Percentiles rank a stretch among this genome's conserved stretches.
These are phyloP conservation scores for Thryonomys swinderianus DNA, from an alignment of 2,113 vertebrate species.

Conservation along the genomic window DNA sequence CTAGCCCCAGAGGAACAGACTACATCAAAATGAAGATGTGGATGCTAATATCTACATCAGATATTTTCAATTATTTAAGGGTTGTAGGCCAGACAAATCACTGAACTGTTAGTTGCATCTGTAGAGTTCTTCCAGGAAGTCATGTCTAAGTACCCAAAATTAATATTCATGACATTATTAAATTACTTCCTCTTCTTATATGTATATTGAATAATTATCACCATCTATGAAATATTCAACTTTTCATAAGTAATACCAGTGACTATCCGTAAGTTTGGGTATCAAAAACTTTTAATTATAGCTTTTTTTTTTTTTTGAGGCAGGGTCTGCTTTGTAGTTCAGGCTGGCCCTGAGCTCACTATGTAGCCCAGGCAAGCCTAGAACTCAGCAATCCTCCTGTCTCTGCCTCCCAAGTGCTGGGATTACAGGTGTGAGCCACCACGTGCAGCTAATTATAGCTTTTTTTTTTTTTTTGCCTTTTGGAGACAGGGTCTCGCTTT, in stretches of 20 bases:
- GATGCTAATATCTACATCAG: not conserved
- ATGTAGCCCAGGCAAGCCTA: too few relatives aligned
- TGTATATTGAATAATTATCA: slow-evolving; percentile 35
- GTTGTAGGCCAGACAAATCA: not conserved
- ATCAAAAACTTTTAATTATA: not conserved
- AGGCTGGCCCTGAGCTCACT: too few relatives aligned
- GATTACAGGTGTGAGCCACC: too few relatives aligned
- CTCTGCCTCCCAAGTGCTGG: too few relatives aligned
- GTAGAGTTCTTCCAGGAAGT: not conserved
- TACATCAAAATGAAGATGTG: not conserved
- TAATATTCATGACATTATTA: not conserved
- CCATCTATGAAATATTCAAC: not conserved
- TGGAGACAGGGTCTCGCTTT: too few relatives aligned
- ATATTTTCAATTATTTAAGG: not conserved
- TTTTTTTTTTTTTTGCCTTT: not conserved
- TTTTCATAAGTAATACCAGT: slow-evolving; percentile 22
- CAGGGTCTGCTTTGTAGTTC: too few relatives aligned
- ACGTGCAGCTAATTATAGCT: too few relatives aligned
- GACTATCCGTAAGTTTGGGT: not conserved
- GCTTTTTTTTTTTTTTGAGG: too few relatives aligned
- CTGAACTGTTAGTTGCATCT: not conserved
- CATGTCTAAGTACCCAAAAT: not conserved
- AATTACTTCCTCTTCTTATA: slow-evolving; percentile 10
- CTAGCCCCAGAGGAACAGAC: not conserved
- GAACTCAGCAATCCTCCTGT: too few relatives aligned